Base-by-base conservation (phyloP, 2,113 vertebrate genomes). In the Jaculus jaculus region DNA sequence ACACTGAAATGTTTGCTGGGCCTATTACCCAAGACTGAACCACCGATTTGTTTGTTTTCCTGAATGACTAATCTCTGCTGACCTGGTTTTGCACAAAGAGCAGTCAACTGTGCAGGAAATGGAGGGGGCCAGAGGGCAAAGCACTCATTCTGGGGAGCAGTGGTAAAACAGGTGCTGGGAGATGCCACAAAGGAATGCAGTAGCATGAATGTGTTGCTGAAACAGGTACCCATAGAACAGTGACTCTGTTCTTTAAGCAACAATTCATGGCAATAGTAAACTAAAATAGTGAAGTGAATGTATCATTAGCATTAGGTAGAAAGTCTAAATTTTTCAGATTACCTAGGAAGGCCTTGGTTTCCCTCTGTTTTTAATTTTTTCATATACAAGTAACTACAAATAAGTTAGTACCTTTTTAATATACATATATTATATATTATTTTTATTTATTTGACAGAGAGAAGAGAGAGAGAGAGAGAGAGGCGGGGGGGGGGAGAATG, bases 1-100 rank as follows among this genome's bases (percentile, higher is more conserved):
- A 90, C 82, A 91, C 37, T 61, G 54, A 54, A 89, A 85, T 87
- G 26, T 92, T 95, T 95, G 82, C 68, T 84, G 61, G 94, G 54
- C 58, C 75, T 85, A 42, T 91, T 95, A 65, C 85, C 39, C 61
- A 93, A 85, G 39, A 87, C 24, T 60, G 51, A 95, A 75, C 71
- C 68, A 74, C 61, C 47, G 37, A 72, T 51, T 77, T 68, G 26
- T 66, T 66, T 86, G 91, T 60, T 65, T 1, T 28, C 69, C 78
- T 69, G 60, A 90, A 75, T 96, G 78, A 91, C 88, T 92, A 68
- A 87, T 73, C 34, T 93, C 79, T 80, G 60, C 78, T 92, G 90
- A 96, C 82, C 94, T 91, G 58, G 47, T 85, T 82, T 82, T 91
- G 4, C 60, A 13, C n/a, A 0, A 6, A 82, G 42, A 74, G 73